Evolutionary conservation across 2,113 vertebrate genomes (phyloP), one percentile per base, ranked within the genome.

Genomic region (Psilopsiagon aurifrons): DNA sequence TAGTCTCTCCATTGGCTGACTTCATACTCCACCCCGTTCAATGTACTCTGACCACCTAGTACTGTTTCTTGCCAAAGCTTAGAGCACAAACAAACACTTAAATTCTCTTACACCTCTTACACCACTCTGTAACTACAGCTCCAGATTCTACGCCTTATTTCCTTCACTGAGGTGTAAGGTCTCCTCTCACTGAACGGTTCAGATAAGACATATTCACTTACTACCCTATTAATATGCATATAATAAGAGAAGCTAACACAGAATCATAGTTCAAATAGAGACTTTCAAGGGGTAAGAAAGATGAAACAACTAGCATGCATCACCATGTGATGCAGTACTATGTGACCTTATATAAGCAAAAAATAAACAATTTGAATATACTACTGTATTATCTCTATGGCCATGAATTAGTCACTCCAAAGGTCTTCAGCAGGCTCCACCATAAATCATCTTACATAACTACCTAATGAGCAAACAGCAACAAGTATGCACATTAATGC

Each of bases 391-490:
- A 24, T 29, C 57, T 3, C 59, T 15, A 9, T 1, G 10, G 33
- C 20, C 44, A 52, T 2, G 3, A 23, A 49, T n/a, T 3, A 71
- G 43, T 12, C 52, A 47, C n/a, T 44, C 23, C 25, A 35, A 3
- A 2, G 4, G 20, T 8, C 25, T n/a, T 11, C 17, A 51, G 28
- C 62, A 27, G 1, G 29, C 67, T 83, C 51, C 46, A 35, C 29
- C 2, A 0, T 16, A 39, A 6, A 0, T 13, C 19, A 33, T 18
- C 59, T 52, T 29, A 46, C 25, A 11, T 3, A 9, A 18, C 9
- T 37, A 25, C 3, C 43, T n/a, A 13, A 76, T 5, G 17, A 46
- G 73, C 31, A 9, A 46, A 23, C 3, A 76, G 16, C 62, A 88
- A 39, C 31, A 41, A 27, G 39, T 19, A 43, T 35, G 13, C 35